A percentile compares a stretch with the other conserved stretches of the same genome.
Evolutionary conservation across 2,113 vertebrate genomes (phyloP).

Genomic region (Aegithalos caudatus): DNA sequence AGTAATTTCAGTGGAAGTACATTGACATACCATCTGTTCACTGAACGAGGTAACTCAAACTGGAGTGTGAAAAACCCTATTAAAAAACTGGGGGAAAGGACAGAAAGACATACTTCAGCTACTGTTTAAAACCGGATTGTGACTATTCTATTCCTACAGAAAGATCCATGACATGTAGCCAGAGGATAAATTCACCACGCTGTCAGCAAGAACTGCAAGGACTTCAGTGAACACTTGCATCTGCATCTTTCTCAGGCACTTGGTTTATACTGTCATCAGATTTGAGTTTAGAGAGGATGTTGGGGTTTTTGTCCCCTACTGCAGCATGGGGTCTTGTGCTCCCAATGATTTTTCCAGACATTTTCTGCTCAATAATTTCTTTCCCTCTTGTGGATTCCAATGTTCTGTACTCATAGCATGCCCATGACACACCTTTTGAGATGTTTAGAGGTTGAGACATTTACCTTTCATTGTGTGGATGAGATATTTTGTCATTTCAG

Average conservation of each 20-base stretch:
- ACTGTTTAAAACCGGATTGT: neutral
- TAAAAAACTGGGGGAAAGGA: neutral
- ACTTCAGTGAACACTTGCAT: neutral
- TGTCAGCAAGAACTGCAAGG: neutral
- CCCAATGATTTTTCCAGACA: neutral
- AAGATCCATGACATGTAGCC: neutral
- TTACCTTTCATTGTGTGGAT: neutral
- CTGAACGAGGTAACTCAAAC: neutral
- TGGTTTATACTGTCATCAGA: neutral
- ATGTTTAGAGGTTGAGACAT: neutral
- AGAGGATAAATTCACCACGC: neutral
- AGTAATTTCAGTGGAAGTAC: neutral
- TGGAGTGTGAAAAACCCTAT: neutral
- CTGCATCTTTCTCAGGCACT: neutral
- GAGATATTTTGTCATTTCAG: neutral
- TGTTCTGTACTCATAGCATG: neutral
- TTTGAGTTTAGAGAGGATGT: neutral
- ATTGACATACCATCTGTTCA: neutral
- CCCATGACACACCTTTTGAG: neutral
- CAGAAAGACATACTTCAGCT: neutral
- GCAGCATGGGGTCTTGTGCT: neutral
- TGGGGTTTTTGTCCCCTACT: neutral
- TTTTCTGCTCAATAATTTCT: neutral
- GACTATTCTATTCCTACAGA: neutral
- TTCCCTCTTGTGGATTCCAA: neutral